A percentile compares a stretch with the other conserved stretches of the same genome.
These are phyloP conservation scores for Synanthedon vespiformis DNA, from an alignment of 2,888 invertebrate species.

Conservation along the genomic window DNA sequence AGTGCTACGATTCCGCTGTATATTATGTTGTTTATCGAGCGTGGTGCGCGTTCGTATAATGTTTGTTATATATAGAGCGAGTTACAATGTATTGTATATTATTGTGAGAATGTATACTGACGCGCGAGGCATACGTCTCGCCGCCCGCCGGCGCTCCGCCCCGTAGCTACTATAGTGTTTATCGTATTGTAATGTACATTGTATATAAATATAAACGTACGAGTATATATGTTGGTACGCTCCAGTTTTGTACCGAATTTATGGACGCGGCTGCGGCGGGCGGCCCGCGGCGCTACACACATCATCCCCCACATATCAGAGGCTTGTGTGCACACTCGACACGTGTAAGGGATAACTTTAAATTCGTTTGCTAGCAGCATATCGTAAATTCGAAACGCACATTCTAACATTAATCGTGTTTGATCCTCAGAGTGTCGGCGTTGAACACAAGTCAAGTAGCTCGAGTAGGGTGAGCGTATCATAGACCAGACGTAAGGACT, in stretches of 20 bases:
- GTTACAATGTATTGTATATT: constrained; percentile 67
- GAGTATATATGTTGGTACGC: constrained; percentile 52
- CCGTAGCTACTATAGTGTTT: constrained; percentile 51
- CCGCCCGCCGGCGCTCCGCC: constrained; percentile 46
- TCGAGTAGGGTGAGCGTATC: constrained; percentile 64
- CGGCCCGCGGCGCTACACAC: constrained; percentile 57
- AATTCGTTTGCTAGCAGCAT: background rate
- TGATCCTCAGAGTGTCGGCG: constrained; percentile 22
- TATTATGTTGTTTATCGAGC: constrained; percentile 58
- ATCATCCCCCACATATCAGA: constrained; percentile 68
- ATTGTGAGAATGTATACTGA: constrained; percentile 63
- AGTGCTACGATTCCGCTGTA: constrained; percentile 65
- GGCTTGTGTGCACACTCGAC: constrained; percentile 51
- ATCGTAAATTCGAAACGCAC: constrained; percentile 29
- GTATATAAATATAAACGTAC: constrained; percentile 57
- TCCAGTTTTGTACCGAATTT: constrained; percentile 47
- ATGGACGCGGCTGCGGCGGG: constrained; percentile 28
- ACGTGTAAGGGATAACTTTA: constrained; percentile 7
- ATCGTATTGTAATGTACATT: constrained; percentile 64
- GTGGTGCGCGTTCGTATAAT: constrained; percentile 55
- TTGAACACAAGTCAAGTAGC: constrained; percentile 56
- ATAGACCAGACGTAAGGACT: constrained; percentile 62
- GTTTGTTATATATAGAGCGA: constrained; percentile 66
- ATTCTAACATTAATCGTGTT: background rate
- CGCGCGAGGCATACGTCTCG: constrained; percentile 41